A percentile compares a stretch with the other conserved stretches of the same genome.
Evolutionary conservation across 2,113 vertebrate genomes (phyloP).

Genomic region (Ondatra zibethicus): DNA sequence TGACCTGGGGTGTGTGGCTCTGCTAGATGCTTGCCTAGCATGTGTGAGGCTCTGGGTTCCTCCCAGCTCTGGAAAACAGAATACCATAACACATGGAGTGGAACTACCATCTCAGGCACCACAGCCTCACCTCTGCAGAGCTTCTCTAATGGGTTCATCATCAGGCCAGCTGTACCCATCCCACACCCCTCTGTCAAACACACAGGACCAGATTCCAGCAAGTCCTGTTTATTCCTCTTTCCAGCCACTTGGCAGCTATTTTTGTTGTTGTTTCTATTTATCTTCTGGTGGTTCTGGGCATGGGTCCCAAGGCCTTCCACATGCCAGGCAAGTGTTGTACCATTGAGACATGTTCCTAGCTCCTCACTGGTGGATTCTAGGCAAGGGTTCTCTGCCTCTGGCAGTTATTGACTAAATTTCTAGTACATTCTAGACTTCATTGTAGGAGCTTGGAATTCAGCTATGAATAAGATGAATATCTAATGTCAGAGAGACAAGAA

Average conservation of each 20-base stretch:
- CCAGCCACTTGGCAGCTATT: not conserved
- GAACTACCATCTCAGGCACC: not conserved
- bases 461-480: not conserved
- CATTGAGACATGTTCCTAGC: not conserved
- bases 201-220: not conserved
- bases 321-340: too few relatives aligned
- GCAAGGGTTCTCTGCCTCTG: too few relatives aligned
- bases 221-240: not conserved
- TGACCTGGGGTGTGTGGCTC: not conserved
- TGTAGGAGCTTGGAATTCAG: not conserved
- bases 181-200: not conserved
- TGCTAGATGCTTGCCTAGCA: too few relatives aligned
- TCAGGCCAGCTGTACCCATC: not conserved
- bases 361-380: not conserved
- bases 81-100: not conserved
- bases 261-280: not conserved
- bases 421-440: not conserved
- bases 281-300: not conserved
- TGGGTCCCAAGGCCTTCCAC: too few relatives aligned
- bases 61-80: not conserved
- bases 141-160: not conserved
- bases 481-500: not conserved
- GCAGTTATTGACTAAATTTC: not conserved
- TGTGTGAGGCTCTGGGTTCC: not conserved
- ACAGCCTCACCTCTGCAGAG: too few relatives aligned